Percentiles rank a stretch among this genome's conserved stretches.
phyloP scores from a whole-genome alignment of 2,888 invertebrate genomes.

The Patella depressa region DNA sequence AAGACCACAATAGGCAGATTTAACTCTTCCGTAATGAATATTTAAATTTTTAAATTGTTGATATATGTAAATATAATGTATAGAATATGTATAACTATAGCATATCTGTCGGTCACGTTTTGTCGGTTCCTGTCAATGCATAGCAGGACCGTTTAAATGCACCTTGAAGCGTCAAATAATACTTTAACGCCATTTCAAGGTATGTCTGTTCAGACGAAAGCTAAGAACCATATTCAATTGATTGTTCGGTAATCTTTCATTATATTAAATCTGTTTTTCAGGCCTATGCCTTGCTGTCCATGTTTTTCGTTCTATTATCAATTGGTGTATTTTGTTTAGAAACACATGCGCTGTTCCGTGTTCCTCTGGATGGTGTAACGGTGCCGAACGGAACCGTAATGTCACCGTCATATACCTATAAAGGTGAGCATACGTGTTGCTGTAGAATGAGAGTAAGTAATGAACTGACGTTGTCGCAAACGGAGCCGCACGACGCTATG shows the following conservation, averaged over 20 bases:
- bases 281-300: conserved; percentile 65
- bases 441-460: conserved; percentile 25
- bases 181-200: no score
- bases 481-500: conserved; percentile 61
- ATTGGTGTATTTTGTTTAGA: conserved; percentile 68
- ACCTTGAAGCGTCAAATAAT: no score
- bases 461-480: conserved; percentile 40
- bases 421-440: conserved; percentile 29
- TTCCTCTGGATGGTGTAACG: conserved; percentile 47
- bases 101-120: no score
- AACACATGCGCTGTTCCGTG: conserved; percentile 64
- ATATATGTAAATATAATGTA: no score
- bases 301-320: conserved; percentile 67
- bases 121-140: no score
- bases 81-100: no score
- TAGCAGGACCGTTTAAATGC: no score
- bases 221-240: neutral
- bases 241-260: no score
- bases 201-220: no score
- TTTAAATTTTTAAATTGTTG: no score
- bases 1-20: no score
- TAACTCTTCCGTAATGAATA: no score
- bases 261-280: conserved; percentile 37
- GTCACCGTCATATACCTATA: neutral
- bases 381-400: conserved; percentile 19